Evolutionary conservation across 2,888 invertebrate species (phyloP), one percentile per base, ranked within the genome.

Genomic region (Chouioia cunea): DNA sequence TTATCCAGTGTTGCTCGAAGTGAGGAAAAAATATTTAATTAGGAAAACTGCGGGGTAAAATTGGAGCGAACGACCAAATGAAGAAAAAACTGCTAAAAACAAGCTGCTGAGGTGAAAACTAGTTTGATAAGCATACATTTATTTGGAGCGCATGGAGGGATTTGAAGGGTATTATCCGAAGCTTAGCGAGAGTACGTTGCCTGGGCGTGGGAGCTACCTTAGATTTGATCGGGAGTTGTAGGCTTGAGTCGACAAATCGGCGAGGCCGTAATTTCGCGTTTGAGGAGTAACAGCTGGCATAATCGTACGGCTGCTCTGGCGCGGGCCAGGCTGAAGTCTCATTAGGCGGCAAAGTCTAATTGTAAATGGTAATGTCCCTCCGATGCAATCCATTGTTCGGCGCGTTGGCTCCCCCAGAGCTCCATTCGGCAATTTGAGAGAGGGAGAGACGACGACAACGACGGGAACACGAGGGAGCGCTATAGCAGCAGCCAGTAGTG

Each of bases 291-390:
- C 71, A 72, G 64, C 64, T 72, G 71, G 20, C 50, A 53, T 66
- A 71, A 70, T 70, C 70, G 36, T 52, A 54, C 57, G 14, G 43
- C n/a, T 27, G 36, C 52, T 52, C 16, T 56, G 20, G 46, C 46
- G 46, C 18, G 65, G 63, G 71, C 50, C 60, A 50, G 58, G 23
- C 57, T 27, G 58, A 54, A 68, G 68, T 69, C 73, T 73, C 73
- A 73, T 73, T 73, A 73, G 65, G 53, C 48, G 58, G 58, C 62
- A 62, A 59, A 59, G 70, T 70, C 73, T 73, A 73, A 73, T 73
- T 71, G 73, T 71, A 73, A 73, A 73, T 73, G 73, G 73, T 73
- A 73, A 73, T 73, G 73, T 73, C 63, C 70, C 70, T 48, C 53
- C 56, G 59, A 71, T 65, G 65, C 69, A 48, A 64, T 65, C 73